Percentiles rank a stretch among this genome's conserved stretches.
Evolutionary conservation across 2,113 vertebrate genomes (phyloP).

Genomic region (Pholis gunnellus): DNA sequence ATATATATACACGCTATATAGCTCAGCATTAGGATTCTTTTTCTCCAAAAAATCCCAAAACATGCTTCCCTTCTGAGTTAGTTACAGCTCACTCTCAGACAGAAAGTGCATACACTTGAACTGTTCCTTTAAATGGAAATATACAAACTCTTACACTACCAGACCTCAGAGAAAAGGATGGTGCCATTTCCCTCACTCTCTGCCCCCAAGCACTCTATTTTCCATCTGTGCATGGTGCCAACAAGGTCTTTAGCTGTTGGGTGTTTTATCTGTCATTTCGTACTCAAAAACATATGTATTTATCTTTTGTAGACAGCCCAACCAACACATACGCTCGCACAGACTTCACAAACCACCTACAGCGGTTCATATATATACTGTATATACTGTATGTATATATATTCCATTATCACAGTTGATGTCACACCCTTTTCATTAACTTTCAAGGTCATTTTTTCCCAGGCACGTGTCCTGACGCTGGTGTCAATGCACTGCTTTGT

Average conservation of each 20-base stretch:
- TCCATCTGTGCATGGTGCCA: background rate
- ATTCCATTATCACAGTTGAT: background rate
- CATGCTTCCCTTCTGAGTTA: background rate
- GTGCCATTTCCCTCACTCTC: background rate
- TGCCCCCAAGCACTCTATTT: background rate
- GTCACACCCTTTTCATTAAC: slow-evolving; percentile 7
- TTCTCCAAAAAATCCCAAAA: background rate
- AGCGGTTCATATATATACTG: background rate
- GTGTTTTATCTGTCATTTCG: background rate
- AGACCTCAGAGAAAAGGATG: background rate
- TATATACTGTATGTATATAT: no score
- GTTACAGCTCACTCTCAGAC: background rate
- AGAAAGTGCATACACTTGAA: background rate
- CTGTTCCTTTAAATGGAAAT: background rate
- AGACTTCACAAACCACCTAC: background rate
- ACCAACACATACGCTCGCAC: background rate
- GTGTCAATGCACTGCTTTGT: slow-evolving; percentile 16
- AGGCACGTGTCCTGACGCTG: background rate
- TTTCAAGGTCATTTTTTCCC: background rate
- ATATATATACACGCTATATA: background rate
- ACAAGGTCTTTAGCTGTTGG: background rate
- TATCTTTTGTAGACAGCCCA: background rate
- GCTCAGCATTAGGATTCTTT: background rate
- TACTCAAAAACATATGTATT: background rate
- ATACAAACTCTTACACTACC: background rate